Conservation (phyloP, 2,797 vertebrate species). For the Tiaroga cobitis region DNA sequence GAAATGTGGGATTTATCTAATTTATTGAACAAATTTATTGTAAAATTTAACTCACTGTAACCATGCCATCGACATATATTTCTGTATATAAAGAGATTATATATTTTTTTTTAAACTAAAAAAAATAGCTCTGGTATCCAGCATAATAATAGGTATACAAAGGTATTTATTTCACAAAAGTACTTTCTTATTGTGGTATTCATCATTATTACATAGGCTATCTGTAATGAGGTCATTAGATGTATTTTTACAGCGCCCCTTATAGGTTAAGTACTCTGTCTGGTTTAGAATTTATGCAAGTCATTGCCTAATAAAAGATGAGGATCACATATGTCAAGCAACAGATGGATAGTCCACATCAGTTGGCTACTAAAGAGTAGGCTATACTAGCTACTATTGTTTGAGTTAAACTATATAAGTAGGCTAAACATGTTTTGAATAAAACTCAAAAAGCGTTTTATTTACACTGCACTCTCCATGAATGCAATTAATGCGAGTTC, state of each 20-base stretch:
- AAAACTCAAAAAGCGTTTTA: background rate
- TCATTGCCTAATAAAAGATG: constrained; percentile 33
- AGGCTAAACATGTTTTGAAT: background rate
- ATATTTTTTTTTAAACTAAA: rapidly evolving
- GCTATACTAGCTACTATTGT: background rate
- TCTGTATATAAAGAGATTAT: background rate
- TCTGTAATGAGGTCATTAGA: constrained; percentile 3
- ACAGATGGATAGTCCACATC: constrained; percentile 43
- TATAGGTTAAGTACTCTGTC: constrained; percentile 44
- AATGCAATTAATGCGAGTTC: background rate
- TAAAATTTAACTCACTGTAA: background rate
- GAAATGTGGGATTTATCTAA: background rate
- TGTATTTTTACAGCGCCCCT: background rate
- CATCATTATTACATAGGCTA: background rate
- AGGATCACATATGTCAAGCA: constrained; percentile 24
- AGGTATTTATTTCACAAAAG: background rate
- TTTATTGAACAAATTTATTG: background rate
- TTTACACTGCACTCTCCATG: background rate
- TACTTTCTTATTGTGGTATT: background rate
- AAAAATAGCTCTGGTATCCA: background rate
- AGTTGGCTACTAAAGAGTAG: background rate
- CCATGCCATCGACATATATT: background rate
- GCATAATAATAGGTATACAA: background rate
- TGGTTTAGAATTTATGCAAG: constrained; percentile 34
- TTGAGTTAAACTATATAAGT: background rate